Evolutionary conservation across 2,888 invertebrate species (phyloP), one percentile per base, ranked within the genome.

Genomic region (Zaprionus lineosus): DNA sequence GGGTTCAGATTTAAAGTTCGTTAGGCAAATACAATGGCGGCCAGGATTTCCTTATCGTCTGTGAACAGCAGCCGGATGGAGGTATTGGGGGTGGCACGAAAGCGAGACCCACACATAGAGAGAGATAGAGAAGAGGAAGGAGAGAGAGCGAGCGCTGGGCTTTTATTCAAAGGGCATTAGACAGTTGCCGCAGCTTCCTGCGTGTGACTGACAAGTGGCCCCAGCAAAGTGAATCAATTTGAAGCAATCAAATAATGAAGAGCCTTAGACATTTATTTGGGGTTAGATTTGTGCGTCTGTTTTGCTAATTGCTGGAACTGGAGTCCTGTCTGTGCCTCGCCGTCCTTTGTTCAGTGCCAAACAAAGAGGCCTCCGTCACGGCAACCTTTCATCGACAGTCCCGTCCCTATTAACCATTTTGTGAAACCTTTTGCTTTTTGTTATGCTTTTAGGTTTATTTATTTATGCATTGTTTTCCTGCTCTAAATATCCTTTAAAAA

Each of bases 171-270:
- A 53, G 51, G 53, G 43, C 48, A 57, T 37, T 18, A 39, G 59
- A 53, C 47, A 58, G 61, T 50, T 66, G 48, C 58, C 76, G 57
- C 61, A 60, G 59, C 43, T 70, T 82, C 78, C 71, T 74, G 82
- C 48, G 70, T 66, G 82, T 40, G 60, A 50, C 83, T 67, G 83
- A 66, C 76, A 78, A 70, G 74, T 72, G 77, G 72, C 57, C 44
- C 53, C 26, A 19, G 40, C 53, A 66, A 61, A 64, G 57, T 61
- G 61, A 72, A 66, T 70, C 70, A 66, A 72, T 70, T 72, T 40
- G 57, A 24, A 31, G 19, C 69, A 65, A 71, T 70, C 65, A 53
- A 65, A 69, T 69, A 52, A 67, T 59, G 26, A 37, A 9, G 29
- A 34, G n/a, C 9, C 3, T 40, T 40, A 44, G 29, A 28, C 36